Evolutionary conservation across 2,888 invertebrate species (phyloP).

Genomic region (Seira ritae): DNA sequence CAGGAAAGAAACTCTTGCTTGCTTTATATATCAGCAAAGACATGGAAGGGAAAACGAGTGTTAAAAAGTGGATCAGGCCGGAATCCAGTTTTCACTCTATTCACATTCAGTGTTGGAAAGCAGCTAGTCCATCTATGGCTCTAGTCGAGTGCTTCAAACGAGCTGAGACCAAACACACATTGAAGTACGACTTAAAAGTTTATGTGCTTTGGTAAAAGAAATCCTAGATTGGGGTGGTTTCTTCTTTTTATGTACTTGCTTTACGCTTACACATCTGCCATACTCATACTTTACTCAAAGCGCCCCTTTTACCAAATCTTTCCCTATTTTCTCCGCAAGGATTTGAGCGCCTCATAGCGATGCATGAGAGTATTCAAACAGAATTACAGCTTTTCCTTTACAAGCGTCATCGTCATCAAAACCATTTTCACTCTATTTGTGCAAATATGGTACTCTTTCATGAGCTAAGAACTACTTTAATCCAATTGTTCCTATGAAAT

Average conservation of each 20-base stretch:
- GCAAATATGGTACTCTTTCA: too few species aligned
- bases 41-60: slow-evolving; percentile 4
- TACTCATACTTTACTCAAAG: too few species aligned
- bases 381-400: not conserved
- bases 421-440: not conserved
- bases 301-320: not conserved
- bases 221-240: not conserved
- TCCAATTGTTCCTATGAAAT: not conserved
- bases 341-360: slow-evolving; percentile 40
- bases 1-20: not conserved
- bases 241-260: slow-evolving; percentile 20
- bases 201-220: not conserved
- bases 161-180: not conserved
- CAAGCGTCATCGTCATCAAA: not conserved
- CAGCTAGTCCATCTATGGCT: not conserved
- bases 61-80: slow-evolving; percentile 19
- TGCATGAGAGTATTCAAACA: not conserved
- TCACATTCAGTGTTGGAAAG: not conserved
- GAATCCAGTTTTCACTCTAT: slow-evolving; percentile 19
- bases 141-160: too few species aligned
- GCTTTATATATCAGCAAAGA: slow-evolving; percentile 18
- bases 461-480: not conserved
- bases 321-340: slow-evolving; percentile 19
- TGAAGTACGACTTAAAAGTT: not conserved
- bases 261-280: not conserved